Evolutionary conservation across 2,113 vertebrate species (phyloP).

Genomic region (Clinocottus analis): DNA sequence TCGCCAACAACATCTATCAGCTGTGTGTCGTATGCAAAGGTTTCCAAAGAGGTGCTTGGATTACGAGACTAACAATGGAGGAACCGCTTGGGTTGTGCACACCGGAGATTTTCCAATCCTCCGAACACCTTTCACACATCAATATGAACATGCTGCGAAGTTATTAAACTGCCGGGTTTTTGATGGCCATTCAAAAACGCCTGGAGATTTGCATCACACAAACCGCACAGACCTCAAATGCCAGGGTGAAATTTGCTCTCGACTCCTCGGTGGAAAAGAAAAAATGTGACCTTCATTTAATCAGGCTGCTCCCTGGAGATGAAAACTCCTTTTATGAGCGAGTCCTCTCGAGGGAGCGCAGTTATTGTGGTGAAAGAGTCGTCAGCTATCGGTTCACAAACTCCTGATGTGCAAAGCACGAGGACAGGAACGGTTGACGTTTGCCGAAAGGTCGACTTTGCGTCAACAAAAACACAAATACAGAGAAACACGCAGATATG

Average conservation of each 20-base stretch:
- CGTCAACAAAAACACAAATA: background rate
- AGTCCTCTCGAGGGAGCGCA: slow-evolving; percentile 1
- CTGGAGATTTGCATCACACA: slow-evolving; percentile 53
- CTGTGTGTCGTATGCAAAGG: slow-evolving; percentile 30
- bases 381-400: slow-evolving; percentile 3
- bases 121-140: slow-evolving; percentile 57
- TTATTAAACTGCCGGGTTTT: slow-evolving; percentile 64
- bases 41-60: slow-evolving; percentile 58
- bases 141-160: slow-evolving; percentile 38
- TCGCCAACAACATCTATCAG: slow-evolving; percentile 57
- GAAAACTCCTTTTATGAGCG: slow-evolving; percentile 31
- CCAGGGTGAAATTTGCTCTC: slow-evolving; percentile 59
- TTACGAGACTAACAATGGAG: slow-evolving; percentile 57
- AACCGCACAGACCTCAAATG: slow-evolving; percentile 43
- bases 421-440: background rate
- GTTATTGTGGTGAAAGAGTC: slow-evolving; percentile 24
- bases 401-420: background rate
- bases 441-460: background rate
- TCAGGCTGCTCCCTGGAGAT: slow-evolving; percentile 42
- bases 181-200: slow-evolving; percentile 53
- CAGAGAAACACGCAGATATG: background rate
- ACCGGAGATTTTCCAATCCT: slow-evolving; percentile 49
- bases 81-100: slow-evolving; percentile 51
- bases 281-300: slow-evolving; percentile 58
- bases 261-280: slow-evolving; percentile 36